Conservation (phyloP, 2,797 vertebrate species). For the Bradypodion ventrale region DNA sequence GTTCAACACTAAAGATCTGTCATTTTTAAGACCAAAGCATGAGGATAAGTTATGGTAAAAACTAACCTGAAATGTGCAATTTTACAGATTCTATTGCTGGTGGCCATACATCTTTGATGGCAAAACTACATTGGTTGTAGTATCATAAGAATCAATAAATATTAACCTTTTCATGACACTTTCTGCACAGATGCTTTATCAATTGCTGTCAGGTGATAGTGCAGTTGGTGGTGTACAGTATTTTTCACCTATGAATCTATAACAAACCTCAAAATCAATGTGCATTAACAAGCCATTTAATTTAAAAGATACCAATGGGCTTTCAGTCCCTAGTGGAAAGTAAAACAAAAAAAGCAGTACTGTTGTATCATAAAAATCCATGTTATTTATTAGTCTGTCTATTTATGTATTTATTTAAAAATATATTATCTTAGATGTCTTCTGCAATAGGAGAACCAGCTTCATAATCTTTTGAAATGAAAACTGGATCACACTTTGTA, state of each 20-base stretch:
- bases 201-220: constrained; percentile 74
- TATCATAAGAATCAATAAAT: constrained; percentile 80
- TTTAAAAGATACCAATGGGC: constrained; percentile 63
- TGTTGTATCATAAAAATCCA: neutral
- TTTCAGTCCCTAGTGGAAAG: constrained; percentile 48
- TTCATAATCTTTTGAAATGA: neutral
- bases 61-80: constrained; percentile 62
- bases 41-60: constrained; percentile 70
- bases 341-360: constrained; percentile 42
- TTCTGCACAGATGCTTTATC: constrained; percentile 75
- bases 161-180: constrained; percentile 81
- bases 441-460: neutral
- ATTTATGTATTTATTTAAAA: too few species aligned
- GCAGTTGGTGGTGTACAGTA: constrained; percentile 70
- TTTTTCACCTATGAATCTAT: constrained; percentile 70
- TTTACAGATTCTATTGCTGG: constrained; percentile 73
- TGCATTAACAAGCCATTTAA: constrained; percentile 73
- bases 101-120: constrained; percentile 75
- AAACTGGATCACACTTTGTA: neutral
- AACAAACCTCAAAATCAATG: constrained; percentile 74
- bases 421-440: neutral
- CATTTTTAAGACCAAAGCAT: constrained; percentile 65
- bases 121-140: constrained; percentile 76
- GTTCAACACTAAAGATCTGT: constrained; percentile 72
- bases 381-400: too few species aligned